Evolutionary conservation across 2,888 invertebrate species (phyloP).

Genomic region (Aplocera efformata): DNA sequence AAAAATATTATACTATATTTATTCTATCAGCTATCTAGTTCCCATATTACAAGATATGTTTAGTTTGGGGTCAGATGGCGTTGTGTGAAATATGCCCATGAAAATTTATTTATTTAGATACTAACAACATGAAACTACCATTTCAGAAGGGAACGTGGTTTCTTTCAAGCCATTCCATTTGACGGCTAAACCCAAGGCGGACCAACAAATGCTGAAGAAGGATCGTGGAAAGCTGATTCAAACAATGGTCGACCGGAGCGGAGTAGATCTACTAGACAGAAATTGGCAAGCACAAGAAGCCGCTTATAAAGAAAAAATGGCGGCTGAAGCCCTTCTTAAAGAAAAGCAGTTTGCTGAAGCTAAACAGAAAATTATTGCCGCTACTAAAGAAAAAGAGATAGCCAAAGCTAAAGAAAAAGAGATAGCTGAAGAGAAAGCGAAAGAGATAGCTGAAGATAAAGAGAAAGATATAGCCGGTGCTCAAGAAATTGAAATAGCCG

Average conservation of each 20-base stretch:
- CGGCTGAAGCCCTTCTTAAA: background rate
- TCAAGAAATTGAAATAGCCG: too few species aligned
- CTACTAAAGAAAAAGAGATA: background rate
- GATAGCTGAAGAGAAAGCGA: background rate
- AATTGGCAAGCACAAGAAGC: conserved; percentile 17
- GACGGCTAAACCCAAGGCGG: conserved; percentile 1
- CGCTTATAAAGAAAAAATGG: background rate
- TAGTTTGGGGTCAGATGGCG: too few species aligned
- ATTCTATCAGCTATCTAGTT: too few species aligned
- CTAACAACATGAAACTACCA: background rate
- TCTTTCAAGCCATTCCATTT: conserved; percentile 17
- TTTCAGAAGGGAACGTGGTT: conserved; percentile 10
- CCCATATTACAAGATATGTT: too few species aligned
- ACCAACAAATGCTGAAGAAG: background rate
- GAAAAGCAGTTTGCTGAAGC: background rate
- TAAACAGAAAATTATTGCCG: background rate
- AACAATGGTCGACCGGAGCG: conserved; percentile 11
- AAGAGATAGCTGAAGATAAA: background rate
- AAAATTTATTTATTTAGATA: too few species aligned
- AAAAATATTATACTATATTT: too few species aligned
- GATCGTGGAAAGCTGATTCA: conserved; percentile 3
- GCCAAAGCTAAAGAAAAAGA: background rate
- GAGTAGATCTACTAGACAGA: conserved; percentile 16
- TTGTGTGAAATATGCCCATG: too few species aligned
- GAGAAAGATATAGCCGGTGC: too few species aligned